Conservation (phyloP, 2,113 vertebrate species). For the Phalacrocorax aristotelis region DNA sequence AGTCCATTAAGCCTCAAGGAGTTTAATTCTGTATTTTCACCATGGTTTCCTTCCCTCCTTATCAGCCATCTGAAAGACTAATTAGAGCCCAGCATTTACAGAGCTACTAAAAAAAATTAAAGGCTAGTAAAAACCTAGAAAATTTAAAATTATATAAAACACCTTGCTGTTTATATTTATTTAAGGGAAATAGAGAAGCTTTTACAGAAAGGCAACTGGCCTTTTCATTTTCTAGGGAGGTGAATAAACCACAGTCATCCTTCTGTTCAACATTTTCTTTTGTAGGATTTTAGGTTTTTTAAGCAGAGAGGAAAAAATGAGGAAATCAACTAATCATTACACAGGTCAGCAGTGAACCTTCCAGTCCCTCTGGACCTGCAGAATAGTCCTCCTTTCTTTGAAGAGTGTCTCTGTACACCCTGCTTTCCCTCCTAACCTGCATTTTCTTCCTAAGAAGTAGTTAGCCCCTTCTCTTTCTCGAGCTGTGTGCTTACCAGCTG, state of each 20-base stretch:
- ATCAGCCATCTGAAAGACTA: background rate
- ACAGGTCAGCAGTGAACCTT: background rate
- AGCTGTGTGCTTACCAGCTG: background rate
- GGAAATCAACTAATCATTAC: background rate
- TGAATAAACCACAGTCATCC: background rate
- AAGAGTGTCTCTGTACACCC: background rate
- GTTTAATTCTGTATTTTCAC: background rate
- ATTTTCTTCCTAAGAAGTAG: background rate
- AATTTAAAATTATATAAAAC: background rate
- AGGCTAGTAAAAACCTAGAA: background rate
- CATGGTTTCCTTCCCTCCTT: background rate
- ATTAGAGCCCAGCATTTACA: background rate
- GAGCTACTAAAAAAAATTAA: background rate
- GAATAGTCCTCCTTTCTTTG: background rate
- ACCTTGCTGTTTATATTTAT: background rate
- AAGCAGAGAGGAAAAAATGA: background rate
- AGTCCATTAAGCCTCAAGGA: background rate
- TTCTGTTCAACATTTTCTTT: background rate
- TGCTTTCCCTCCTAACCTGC: background rate
- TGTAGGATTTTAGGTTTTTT: background rate
- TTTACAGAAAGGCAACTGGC: background rate
- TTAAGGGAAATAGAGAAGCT: background rate
- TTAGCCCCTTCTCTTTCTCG: background rate
- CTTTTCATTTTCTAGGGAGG: background rate
- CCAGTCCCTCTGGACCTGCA: background rate